phyloP scores from a whole-genome alignment of 2,888 invertebrate genomes.

The Eupithecia insigniata region DNA sequence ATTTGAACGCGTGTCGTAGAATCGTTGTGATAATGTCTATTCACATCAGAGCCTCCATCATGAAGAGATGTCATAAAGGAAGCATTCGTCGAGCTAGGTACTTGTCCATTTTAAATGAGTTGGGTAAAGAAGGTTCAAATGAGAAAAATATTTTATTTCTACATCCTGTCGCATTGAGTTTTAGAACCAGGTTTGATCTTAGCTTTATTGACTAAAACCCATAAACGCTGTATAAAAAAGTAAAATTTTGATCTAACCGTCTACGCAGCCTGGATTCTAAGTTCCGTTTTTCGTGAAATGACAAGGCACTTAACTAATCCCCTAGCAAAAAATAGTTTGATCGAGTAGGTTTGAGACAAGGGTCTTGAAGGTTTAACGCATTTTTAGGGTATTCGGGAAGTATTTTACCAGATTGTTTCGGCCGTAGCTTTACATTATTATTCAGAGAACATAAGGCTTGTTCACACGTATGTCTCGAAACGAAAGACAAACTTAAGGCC shows the following conservation, averaged over 20 bases:
- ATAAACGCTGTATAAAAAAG: background rate
- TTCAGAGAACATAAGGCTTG: background rate
- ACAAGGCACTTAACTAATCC: slow-evolving; percentile 13
- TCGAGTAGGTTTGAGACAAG: background rate
- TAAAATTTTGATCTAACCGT: background rate
- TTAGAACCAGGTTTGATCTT: background rate
- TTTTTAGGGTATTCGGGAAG: slow-evolving; percentile 3
- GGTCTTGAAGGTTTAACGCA: slow-evolving; percentile 6
- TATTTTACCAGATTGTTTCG: slow-evolving; percentile 7
- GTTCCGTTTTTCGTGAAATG: background rate
- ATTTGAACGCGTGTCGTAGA: slow-evolving; percentile 40
- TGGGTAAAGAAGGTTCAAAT: slow-evolving; percentile 20
- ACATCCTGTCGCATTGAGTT: background rate
- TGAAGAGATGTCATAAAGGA: slow-evolving; percentile 25
- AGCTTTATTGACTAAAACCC: background rate
- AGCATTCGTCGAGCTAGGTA: slow-evolving; percentile 14
- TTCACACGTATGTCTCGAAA: slow-evolving; percentile 1
- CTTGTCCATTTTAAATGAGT: slow-evolving; percentile 23
- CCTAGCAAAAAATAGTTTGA: background rate
- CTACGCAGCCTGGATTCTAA: background rate
- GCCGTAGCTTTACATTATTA: slow-evolving; percentile 6
- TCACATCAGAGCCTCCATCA: slow-evolving; percentile 22
- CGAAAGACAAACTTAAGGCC: slow-evolving; percentile 40
- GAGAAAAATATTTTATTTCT: slow-evolving; percentile 19
- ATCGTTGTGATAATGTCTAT: slow-evolving; percentile 30